Evolutionary conservation across 2,113 vertebrate genomes (phyloP).

Genomic region (Polyodon spathula): DNA sequence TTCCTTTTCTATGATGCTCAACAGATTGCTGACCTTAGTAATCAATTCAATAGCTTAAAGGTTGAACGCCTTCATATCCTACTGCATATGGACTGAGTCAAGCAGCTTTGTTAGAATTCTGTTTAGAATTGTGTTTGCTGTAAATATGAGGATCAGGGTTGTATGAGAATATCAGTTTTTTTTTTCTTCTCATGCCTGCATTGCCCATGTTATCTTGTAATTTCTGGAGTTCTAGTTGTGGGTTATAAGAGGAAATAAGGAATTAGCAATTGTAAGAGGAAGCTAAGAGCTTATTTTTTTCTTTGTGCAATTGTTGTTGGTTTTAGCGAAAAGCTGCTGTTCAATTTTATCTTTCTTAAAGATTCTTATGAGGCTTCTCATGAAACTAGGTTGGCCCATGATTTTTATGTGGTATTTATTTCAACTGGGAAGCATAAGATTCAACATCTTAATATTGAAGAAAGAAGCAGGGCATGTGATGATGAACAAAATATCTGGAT

Average conservation of each 20-base stretch:
- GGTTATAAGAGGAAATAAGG: constrained; percentile 57
- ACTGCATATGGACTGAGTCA: no score
- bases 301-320: constrained; percentile 31
- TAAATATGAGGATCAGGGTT: constrained; percentile 53
- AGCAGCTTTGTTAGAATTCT: no score
- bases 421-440: constrained; percentile 20
- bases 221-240: constrained; percentile 39
- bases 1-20: no score
- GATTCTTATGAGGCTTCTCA: constrained; percentile 16
- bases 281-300: constrained; percentile 50
- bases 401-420: constrained; percentile 25
- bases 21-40: no score
- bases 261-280: constrained; percentile 59
- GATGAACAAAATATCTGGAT: constrained; percentile 19
- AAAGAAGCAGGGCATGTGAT: constrained; percentile 13
- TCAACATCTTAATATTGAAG: constrained; percentile 19
- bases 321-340: constrained; percentile 36
- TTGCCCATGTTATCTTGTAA: constrained; percentile 52
- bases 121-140: constrained; percentile 37
- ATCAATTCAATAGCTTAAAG: no score
- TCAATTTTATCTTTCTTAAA: constrained; percentile 38
- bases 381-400: constrained; percentile 12
- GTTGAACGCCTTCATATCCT: no score
- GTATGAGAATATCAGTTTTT: constrained; percentile 45
- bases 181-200: constrained; percentile 39